A percentile compares a stretch with the other conserved stretches of the same genome.
phyloP scores from a whole-genome alignment of 2,888 invertebrate genomes.

The Tipula confusa region DNA sequence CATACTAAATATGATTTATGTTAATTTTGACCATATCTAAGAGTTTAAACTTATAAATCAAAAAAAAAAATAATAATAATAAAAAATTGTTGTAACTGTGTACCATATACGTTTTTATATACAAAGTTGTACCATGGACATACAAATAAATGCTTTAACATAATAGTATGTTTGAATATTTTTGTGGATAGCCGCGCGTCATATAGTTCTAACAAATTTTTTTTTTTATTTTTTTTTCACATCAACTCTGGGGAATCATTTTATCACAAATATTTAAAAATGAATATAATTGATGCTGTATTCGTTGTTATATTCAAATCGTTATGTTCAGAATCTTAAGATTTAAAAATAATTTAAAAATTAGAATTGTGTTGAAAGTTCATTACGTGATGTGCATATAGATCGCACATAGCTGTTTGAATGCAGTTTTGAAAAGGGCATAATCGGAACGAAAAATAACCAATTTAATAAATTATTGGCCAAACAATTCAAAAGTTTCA shows the following conservation, averaged over 20 bases:
- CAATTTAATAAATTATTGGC: too few relatives aligned
- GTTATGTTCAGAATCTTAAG: too few relatives aligned
- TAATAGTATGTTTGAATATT: not conserved
- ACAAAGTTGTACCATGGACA: not conserved
- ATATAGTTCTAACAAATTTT: not conserved
- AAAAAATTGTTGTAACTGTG: not conserved
- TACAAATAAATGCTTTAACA: not conserved
- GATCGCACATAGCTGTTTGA: too few relatives aligned
- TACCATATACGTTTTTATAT: not conserved
- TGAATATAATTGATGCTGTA: too few relatives aligned
- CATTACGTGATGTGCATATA: too few relatives aligned
- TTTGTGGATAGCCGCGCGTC: not conserved
- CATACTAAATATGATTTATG: slow-evolving; percentile 16
- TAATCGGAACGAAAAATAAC: too few relatives aligned
- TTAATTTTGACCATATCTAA: not conserved
- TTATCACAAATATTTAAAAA: too few relatives aligned
- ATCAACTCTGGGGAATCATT: not conserved
- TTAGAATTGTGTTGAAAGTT: too few relatives aligned
- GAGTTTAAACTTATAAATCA: not conserved
- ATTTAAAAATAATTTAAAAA: too few relatives aligned
- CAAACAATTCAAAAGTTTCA: too few relatives aligned
- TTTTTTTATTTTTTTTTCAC: not conserved
- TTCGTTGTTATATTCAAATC: too few relatives aligned
- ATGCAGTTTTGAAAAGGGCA: too few relatives aligned
- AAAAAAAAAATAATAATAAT: not conserved